Evolutionary conservation across 2,113 vertebrate genomes (phyloP).

Genomic region (Pachyramphus minor): DNA sequence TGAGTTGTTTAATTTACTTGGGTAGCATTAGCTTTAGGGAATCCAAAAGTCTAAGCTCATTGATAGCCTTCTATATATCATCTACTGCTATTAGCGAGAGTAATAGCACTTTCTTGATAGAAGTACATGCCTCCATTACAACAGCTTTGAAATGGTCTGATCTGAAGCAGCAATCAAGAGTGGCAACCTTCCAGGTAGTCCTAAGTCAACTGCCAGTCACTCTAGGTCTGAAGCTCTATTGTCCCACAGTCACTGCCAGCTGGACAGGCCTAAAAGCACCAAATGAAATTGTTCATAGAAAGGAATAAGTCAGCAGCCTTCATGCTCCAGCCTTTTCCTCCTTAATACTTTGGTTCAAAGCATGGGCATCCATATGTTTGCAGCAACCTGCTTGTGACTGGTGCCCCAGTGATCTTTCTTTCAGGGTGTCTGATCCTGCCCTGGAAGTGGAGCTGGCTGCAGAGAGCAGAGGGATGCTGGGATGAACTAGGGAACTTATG

Average conservation of each 20-base stretch:
- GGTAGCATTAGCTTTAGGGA: slow-evolving; percentile 20
- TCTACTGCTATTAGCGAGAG: slow-evolving; percentile 32
- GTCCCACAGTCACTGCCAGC: background rate
- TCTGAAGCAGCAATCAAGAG: background rate
- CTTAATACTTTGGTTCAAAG: background rate
- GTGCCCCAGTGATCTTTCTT: rapidly evolving
- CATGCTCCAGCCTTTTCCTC: background rate
- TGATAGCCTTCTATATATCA: slow-evolving; percentile 47
- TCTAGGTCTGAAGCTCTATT: background rate
- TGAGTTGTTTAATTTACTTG: slow-evolving; percentile 43
- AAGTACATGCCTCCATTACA: background rate
- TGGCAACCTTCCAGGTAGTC: slow-evolving; percentile 36
- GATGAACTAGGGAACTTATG: background rate
- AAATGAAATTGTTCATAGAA: slow-evolving; percentile 32
- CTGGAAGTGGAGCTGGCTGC: background rate
- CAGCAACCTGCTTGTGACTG: background rate
- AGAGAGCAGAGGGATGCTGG: background rate
- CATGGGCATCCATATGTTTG: background rate
- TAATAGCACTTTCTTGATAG: slow-evolving; percentile 28
- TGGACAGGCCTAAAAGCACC: slow-evolving; percentile 9
- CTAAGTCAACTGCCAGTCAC: background rate
- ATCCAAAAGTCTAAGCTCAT: slow-evolving; percentile 25
- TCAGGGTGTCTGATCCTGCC: background rate
- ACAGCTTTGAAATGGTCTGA: background rate
- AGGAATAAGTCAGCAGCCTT: slow-evolving; percentile 12